Percentiles rank a stretch among this genome's conserved stretches.
Conservation (phyloP, 2,888 invertebrate genomes). For the Tupiocoris notatus region DNA sequence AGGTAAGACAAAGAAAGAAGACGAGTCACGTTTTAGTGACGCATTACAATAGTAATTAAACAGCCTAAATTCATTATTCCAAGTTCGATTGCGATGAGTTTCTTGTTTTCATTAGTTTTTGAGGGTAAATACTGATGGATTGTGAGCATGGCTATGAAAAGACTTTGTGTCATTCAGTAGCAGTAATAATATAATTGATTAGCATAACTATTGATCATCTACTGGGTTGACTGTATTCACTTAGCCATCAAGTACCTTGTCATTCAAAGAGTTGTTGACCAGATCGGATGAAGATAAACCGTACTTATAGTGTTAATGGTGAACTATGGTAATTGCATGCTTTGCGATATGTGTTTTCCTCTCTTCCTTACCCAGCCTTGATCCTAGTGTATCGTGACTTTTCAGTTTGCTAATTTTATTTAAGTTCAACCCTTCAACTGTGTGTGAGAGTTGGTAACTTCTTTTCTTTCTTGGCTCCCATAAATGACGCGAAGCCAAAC, state of each 20-base stretch:
- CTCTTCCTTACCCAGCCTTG: slow-evolving; percentile 46
- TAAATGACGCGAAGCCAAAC: too few species aligned
- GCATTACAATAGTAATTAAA: slow-evolving; percentile 16
- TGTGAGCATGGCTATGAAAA: slow-evolving; percentile 22
- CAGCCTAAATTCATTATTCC: background rate
- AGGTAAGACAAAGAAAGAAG: slow-evolving; percentile 72
- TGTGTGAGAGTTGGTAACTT: slow-evolving; percentile 30
- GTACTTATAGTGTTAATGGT: background rate
- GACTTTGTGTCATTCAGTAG: slow-evolving; percentile 4
- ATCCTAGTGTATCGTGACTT: slow-evolving; percentile 50
- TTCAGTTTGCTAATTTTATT: slow-evolving; percentile 48
- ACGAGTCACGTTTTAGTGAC: slow-evolving; percentile 39
- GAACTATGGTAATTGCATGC: slow-evolving; percentile 17
- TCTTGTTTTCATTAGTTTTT: background rate
- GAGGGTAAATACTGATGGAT: background rate
- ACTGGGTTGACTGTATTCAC: background rate
- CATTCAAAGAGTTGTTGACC: background rate
- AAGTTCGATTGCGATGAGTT: background rate
- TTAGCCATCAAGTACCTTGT: too few species aligned
- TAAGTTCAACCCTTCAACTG: slow-evolving; percentile 10
- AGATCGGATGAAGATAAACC: background rate
- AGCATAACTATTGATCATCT: slow-evolving; percentile 1
- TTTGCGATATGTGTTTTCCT: slow-evolving; percentile 43
- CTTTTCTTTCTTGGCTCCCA: too few species aligned
- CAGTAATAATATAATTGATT: background rate